Evolutionary conservation across 2,113 vertebrate genomes (phyloP), one percentile per base, ranked within the genome.

Genomic region (Python bivittatus): DNA sequence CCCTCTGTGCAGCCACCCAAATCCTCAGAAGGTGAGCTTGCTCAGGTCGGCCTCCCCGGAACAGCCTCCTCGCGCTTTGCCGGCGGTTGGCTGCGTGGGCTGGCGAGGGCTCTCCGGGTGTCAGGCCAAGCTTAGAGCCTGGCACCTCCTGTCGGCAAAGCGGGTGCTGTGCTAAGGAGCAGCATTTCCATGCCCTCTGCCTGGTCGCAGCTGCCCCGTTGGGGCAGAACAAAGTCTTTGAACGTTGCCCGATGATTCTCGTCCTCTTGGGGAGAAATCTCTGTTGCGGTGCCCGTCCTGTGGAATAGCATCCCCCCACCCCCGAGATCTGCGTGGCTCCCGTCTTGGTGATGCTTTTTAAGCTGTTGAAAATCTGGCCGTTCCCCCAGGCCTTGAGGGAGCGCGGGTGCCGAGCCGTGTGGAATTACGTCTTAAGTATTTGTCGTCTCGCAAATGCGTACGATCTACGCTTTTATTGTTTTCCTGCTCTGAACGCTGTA

Each of bases 1-100:
- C 68, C 98, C 99, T 0, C 95, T 99, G 64, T 99, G 98, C 97
- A 99, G 98, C 97, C 99, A 99, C 93, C 98, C 98, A 20, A 98
- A 98, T 84, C 99, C 99, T 5, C 98, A 98, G 88, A 99, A 99
- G 98, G 99, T 99, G 98, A 93, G 96, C 0, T 0, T 3, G 12
- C 1, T 3, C 38, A 0, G 17, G 9, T 23, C n/a, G 0, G 0
- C 54, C 17, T 7, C 33, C 9, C n/a, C 0, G 2, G 6, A 15
- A 20, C 44, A 48, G n/a, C 4, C 2, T 3, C 2, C 10, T 42
- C 1, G 1, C 2, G 22, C 7, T 84, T 48, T 4, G 10, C 83
- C 48, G 2, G 44, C 23, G 13, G 25, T 85, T 29, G 84, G 22
- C 6, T 48, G n/a, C 48, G 2, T 8, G 44, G 84, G 27, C 25